Evolutionary conservation across 2,113 vertebrate species (phyloP).

Genomic region (Geococcyx californianus): DNA sequence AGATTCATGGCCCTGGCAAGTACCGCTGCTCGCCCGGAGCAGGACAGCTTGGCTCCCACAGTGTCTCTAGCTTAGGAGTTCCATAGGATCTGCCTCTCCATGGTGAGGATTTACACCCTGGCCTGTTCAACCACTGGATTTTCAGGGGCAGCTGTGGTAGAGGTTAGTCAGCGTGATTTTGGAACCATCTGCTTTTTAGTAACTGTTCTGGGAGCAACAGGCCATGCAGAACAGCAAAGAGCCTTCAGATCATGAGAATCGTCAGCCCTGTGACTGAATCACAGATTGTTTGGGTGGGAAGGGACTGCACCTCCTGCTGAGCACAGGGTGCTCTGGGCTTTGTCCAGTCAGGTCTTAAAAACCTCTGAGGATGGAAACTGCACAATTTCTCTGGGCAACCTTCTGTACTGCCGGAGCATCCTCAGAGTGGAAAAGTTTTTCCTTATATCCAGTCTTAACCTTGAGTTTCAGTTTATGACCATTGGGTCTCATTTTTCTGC

Average conservation of each 20-base stretch:
- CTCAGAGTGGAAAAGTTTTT: neutral
- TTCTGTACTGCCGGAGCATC: neutral
- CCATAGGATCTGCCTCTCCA: neutral
- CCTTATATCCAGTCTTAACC: neutral
- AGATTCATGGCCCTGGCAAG: neutral
- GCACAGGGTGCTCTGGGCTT: neutral
- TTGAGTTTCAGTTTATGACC: neutral
- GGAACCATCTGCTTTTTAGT: neutral
- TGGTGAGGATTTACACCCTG: neutral
- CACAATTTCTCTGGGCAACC: neutral
- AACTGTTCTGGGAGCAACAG: neutral
- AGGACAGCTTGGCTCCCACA: rapidly evolving
- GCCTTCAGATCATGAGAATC: neutral
- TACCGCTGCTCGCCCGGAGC: neutral
- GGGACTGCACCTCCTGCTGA: neutral
- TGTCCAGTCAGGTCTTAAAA: neutral
- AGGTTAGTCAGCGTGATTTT: neutral
- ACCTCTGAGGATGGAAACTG: neutral
- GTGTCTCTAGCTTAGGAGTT: neutral
- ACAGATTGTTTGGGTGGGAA: neutral
- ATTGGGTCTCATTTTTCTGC: neutral
- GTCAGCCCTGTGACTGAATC: neutral
- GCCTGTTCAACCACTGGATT: neutral
- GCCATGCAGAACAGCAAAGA: neutral
- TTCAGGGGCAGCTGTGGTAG: neutral